Evolutionary conservation across 2,888 invertebrate genomes (phyloP).

Genomic region (Patella depressa): DNA sequence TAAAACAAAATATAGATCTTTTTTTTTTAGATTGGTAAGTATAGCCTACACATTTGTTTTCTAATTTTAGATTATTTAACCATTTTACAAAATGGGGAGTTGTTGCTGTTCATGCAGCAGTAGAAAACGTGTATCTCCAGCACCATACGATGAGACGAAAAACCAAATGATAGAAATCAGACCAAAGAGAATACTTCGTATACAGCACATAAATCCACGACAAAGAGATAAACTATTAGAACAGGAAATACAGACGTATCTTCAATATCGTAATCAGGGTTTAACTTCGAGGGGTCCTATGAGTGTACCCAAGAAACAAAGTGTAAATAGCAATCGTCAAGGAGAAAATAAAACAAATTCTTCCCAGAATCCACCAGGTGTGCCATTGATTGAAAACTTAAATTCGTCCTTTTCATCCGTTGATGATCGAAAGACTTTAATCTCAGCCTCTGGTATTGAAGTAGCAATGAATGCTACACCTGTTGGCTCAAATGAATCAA

Average conservation of each 20-base stretch:
- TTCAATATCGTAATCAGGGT: conserved; percentile 43
- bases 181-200: conserved; percentile 46
- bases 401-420: not conserved
- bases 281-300: conserved; percentile 27
- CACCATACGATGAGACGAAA: conserved; percentile 33
- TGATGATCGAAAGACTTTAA: not conserved
- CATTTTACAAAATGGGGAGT: too few relatives aligned
- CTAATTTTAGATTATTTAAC: too few relatives aligned
- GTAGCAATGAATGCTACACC: not conserved
- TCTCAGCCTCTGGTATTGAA: not conserved
- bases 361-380: not conserved
- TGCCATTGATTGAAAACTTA: not conserved
- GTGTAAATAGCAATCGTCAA: not conserved
- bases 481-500: not conserved
- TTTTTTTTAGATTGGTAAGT: too few relatives aligned
- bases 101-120: not conserved
- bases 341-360: not conserved
- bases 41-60: too few relatives aligned
- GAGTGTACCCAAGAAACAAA: conserved; percentile 19
- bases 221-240: conserved; percentile 56
- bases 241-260: conserved; percentile 52
- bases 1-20: too few relatives aligned
- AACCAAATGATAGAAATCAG: conserved; percentile 49
- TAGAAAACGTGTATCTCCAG: conserved; percentile 41
- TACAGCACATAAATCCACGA: conserved; percentile 55